These are phyloP conservation scores for Trididemnum nubilum DNA, from an alignment of 23 tunicate genomes.

Conservation along the genomic window DNA sequence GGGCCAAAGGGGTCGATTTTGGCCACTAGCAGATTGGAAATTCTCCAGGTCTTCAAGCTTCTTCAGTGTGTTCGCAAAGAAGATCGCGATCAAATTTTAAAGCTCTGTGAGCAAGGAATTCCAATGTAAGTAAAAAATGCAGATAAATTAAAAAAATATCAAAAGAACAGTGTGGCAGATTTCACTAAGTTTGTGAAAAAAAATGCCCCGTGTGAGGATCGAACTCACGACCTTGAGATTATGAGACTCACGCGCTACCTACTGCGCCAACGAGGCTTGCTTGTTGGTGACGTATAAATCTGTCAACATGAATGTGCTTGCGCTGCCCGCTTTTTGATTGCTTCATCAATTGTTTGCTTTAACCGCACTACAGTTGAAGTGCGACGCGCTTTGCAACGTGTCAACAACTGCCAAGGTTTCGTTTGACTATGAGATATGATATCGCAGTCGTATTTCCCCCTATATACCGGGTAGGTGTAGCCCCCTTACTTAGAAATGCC, in stretches of 20 bases:
- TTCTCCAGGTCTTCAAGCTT: constrained; percentile 83
- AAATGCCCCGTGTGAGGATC: constrained; percentile 72
- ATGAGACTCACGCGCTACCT: constrained; percentile 82
- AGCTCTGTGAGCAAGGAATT: constrained; percentile 80
- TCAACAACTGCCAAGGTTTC: no score
- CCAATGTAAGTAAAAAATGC: constrained; percentile 66
- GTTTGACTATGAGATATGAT: no score
- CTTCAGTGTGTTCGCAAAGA: constrained; percentile 82
- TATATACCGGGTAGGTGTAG: no score
- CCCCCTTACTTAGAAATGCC: no score
- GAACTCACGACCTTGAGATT: constrained; percentile 85
- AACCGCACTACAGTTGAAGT: no score
- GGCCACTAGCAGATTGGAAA: constrained; percentile 79
- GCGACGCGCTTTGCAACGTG: no score
- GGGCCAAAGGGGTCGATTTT: constrained; percentile 39
- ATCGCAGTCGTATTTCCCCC: no score
- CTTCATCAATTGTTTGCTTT: no score
- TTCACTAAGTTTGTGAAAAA: constrained; percentile 23
- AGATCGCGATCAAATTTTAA: constrained; percentile 59
- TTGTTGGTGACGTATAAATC: no score
- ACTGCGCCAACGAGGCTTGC: constrained; percentile 76
- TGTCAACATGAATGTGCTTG: no score
- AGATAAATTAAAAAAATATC: no score
- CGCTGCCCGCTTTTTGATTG: no score
- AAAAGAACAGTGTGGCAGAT: not conserved